Conservation (phyloP, 2,888 invertebrate species). For the Sialis lutaria region DNA sequence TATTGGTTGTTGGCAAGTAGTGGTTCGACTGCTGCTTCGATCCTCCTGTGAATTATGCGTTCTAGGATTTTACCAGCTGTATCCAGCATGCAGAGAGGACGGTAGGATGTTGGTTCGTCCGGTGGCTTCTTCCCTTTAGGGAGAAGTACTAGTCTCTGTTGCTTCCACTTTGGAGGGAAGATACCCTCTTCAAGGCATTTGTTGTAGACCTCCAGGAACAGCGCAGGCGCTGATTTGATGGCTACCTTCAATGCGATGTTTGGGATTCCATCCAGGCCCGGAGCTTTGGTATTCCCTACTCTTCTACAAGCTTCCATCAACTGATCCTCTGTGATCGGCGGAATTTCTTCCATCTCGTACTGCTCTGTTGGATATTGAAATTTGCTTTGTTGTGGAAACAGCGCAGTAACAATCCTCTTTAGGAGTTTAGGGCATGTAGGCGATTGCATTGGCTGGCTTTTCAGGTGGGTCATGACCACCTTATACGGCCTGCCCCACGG, state of each 20-base stretch:
- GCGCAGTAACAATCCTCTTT: background rate
- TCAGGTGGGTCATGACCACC: conserved; percentile 3
- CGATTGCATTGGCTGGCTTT: background rate
- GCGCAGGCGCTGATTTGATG: conserved; percentile 1
- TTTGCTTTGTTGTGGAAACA: background rate
- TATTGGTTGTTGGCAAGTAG: background rate
- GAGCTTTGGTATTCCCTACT: conserved; percentile 10
- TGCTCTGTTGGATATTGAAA: background rate
- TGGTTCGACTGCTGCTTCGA: too few species aligned
- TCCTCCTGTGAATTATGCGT: too few species aligned
- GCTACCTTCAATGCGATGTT: conserved; percentile 9
- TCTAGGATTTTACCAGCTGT: background rate
- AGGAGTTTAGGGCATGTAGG: background rate
- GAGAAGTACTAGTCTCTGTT: background rate
- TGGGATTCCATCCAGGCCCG: conserved; percentile 11
- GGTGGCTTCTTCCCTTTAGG: background rate
- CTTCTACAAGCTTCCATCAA: conserved; percentile 8
- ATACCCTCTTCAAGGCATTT: too few species aligned
- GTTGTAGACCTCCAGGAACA: too few species aligned
- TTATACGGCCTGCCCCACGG: conserved; percentile 9
- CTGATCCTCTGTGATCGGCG: background rate
- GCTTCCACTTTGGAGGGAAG: background rate
- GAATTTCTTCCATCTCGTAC: background rate
- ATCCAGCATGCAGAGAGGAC: too few species aligned
- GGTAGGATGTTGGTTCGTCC: too few species aligned